Percentiles rank a stretch among this genome's conserved stretches.
These are phyloP conservation scores for Tarsius wallacei DNA, from an alignment of 2,797 vertebrate genomes.

Conservation along the genomic window DNA sequence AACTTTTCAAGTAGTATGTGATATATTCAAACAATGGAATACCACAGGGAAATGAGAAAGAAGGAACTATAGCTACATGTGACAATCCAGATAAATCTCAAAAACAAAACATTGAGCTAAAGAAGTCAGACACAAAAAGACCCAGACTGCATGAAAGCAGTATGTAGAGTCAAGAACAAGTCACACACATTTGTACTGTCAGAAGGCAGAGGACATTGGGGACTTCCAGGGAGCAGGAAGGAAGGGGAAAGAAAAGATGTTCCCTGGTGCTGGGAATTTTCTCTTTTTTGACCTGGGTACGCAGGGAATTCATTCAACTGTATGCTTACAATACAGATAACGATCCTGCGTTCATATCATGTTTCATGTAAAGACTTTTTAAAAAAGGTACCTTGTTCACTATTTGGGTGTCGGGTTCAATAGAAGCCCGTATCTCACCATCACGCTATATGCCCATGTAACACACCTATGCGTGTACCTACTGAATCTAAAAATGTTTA, in stretches of 20 bases:
- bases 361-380: not conserved
- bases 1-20: not conserved
- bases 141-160: rapidly evolving
- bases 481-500: too few relatives aligned
- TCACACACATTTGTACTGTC: not conserved
- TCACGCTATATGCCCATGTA: too few relatives aligned
- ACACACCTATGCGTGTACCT: too few relatives aligned
- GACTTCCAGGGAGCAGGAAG: not conserved
- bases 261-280: rapidly evolving
- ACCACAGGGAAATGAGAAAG: not conserved
- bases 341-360: not conserved
- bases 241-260: not conserved
- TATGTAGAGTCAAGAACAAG: not conserved
- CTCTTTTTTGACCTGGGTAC: not conserved
- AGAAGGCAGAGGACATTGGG: not conserved
- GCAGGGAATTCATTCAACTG: not conserved
- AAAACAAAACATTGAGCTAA: not conserved
- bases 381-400: not conserved
- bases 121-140: not conserved
- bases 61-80: not conserved
- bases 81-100: not conserved
- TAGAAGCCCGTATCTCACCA: too few relatives aligned
- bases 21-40: not conserved
- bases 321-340: not conserved
- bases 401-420: too few relatives aligned